Conservation (phyloP, 2,113 vertebrate species). For the Arothron firmamentum region DNA sequence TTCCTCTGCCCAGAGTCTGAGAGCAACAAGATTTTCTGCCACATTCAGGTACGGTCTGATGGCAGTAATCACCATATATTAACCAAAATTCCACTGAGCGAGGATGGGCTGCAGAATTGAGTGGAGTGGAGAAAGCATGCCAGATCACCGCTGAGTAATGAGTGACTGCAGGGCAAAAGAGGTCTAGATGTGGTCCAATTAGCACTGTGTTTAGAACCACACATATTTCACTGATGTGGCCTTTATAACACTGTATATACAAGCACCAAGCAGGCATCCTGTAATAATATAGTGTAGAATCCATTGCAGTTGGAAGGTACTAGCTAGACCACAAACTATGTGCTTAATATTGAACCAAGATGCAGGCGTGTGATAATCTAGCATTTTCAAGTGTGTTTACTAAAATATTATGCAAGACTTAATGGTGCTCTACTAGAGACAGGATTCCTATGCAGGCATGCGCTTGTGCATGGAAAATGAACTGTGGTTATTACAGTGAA, state of each 20-base stretch:
- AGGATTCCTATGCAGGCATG: background rate
- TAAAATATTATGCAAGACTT: conserved; percentile 6
- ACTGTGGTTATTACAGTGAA: background rate
- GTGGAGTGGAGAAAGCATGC: conserved; percentile 28
- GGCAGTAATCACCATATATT: conserved; percentile 31
- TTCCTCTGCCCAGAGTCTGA: conserved; percentile 43
- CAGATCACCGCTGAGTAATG: conserved; percentile 60
- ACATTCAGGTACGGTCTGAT: conserved; percentile 44
- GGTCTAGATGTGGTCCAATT: conserved; percentile 62
- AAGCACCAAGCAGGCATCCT: conserved; percentile 34
- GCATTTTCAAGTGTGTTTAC: conserved; percentile 1
- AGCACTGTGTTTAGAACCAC: conserved; percentile 55
- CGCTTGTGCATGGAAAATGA: background rate
- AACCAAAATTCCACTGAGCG: conserved; percentile 22
- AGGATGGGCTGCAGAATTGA: conserved; percentile 1
- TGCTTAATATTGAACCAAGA: conserved; percentile 5
- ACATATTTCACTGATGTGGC: conserved; percentile 49
- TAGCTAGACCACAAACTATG: conserved; percentile 11
- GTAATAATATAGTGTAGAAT: conserved; percentile 26
- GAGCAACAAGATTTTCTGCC: conserved; percentile 41
- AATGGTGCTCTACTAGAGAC: background rate
- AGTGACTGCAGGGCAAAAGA: conserved; percentile 59
- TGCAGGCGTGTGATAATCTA: background rate
- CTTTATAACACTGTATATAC: conserved; percentile 46
- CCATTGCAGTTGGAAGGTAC: conserved; percentile 23